Evolutionary conservation across 2,888 invertebrate species (phyloP).

Genomic region (Beris morrisii): DNA sequence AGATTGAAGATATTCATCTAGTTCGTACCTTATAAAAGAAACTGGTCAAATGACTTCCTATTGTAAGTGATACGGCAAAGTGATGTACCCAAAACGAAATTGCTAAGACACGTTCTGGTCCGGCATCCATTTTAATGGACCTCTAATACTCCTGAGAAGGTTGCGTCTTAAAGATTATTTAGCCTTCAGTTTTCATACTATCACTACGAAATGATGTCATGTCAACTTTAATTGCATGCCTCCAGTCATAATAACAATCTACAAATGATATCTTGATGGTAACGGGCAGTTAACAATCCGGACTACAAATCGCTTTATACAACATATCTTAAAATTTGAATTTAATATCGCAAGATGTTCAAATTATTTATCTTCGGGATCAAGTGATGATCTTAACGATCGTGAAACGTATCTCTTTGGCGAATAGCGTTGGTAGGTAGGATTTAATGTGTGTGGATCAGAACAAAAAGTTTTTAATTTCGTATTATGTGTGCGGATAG

Average conservation of each 20-base stretch:
- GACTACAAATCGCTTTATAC: not conserved
- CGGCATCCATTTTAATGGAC: constrained; percentile 21
- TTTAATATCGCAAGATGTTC: not conserved
- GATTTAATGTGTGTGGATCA: too few relatives aligned
- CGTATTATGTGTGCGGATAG: too few relatives aligned
- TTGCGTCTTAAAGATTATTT: not conserved
- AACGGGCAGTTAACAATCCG: constrained; percentile 10
- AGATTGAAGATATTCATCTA: not conserved
- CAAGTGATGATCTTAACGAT: constrained; percentile 1
- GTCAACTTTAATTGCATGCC: constrained; percentile 32
- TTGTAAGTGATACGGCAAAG: constrained; percentile 14
- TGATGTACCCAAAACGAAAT: constrained; percentile 18
- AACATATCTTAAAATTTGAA: not conserved
- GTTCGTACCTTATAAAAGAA: not conserved
- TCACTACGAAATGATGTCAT: constrained; percentile 25
- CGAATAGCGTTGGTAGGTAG: too few relatives aligned
- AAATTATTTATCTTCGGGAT: constrained; percentile 20
- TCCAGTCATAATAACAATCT: constrained; percentile 26
- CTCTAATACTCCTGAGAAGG: constrained; percentile 29
- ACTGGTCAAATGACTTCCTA: constrained; percentile 26
- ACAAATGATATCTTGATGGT: constrained; percentile 27
- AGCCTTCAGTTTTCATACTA: not conserved
- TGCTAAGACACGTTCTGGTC: constrained; percentile 27
- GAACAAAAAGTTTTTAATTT: too few relatives aligned
- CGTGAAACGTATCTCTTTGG: too few relatives aligned